These are phyloP conservation scores for Paelopatides confundens DNA, from an alignment of 53 echinoderm and acorn worm genomes.

Conservation along the genomic window DNA sequence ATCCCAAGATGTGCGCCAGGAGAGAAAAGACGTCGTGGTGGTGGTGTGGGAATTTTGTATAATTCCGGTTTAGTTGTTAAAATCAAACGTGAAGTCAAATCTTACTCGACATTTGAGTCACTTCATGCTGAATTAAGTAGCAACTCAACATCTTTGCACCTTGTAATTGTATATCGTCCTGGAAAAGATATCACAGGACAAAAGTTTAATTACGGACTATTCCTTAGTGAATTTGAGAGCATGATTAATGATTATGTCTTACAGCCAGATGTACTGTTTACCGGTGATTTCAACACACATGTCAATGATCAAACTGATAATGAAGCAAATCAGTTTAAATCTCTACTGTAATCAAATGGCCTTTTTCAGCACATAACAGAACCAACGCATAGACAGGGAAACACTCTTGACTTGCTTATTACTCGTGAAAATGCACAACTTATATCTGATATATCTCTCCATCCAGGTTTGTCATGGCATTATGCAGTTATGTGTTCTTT, in stretches of 20 bases:
- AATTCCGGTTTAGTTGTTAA: constrained; percentile 8
- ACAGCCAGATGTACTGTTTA: neutral
- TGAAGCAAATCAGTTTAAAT: neutral
- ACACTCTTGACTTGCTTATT: constrained; percentile 8
- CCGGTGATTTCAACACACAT: constrained; percentile 22
- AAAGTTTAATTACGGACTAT: neutral
- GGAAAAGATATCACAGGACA: constrained; percentile 5
- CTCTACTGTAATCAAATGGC: neutral
- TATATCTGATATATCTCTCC: neutral
- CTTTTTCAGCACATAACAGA: neutral
- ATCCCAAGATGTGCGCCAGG: neutral
- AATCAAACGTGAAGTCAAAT: neutral
- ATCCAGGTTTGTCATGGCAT: constrained; percentile 4
- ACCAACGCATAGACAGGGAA: neutral
- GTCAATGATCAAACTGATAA: neutral
- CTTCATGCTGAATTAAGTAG: constrained; percentile 15
- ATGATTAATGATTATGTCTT: neutral
- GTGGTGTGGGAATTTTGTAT: constrained; percentile 32
- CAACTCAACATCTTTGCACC: constrained; percentile 22
- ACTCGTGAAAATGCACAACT: neutral
- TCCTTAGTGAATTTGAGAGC: constrained; percentile 12
- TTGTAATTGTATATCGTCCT: constrained; percentile 28
- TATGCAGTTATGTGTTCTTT: constrained; percentile 13
- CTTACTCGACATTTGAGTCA: constrained; percentile 32
- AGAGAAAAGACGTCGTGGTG: constrained; percentile 4